Evolutionary conservation across 2,113 vertebrate genomes (phyloP).

Genomic region (Mugil cephalus): DNA sequence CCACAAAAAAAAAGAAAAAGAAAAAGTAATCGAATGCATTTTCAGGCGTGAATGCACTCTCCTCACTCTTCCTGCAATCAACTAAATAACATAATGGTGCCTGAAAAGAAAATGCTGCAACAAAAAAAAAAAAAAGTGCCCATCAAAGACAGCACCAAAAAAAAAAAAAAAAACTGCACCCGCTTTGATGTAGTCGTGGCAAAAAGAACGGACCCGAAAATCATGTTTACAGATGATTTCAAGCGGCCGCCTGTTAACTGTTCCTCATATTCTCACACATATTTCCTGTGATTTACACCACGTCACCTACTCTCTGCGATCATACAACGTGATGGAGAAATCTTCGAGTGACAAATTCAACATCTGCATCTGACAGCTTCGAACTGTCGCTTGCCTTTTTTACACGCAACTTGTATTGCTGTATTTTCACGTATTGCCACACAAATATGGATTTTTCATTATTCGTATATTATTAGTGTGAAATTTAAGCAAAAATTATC

Average conservation of each 20-base stretch:
- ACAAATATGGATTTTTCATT: background rate
- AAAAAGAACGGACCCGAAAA: background rate
- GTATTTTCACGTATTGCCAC: background rate
- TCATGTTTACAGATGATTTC: background rate
- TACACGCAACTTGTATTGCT: too few relatives aligned
- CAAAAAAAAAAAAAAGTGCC: background rate
- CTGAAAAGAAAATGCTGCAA: background rate
- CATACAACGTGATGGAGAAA: background rate
- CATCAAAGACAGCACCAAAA: background rate
- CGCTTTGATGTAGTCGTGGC: background rate
- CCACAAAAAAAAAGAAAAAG: slow-evolving; percentile 10
- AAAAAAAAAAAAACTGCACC: background rate
- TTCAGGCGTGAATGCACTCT: background rate
- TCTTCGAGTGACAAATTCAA: background rate
- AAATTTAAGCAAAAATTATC: too few relatives aligned
- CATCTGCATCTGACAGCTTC: too few relatives aligned
- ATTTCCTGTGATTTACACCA: background rate
- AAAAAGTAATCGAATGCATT: too few relatives aligned
- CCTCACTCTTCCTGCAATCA: background rate
- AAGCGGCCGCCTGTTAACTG: background rate
- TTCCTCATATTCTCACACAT: too few relatives aligned
- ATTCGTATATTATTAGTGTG: too few relatives aligned
- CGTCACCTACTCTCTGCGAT: slow-evolving; percentile 1
- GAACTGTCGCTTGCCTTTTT: background rate
- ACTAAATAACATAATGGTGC: slow-evolving; percentile 11